Base-by-base conservation (phyloP, 1,140 invertebrate species). In the Coboldia fuscipes region DNA sequence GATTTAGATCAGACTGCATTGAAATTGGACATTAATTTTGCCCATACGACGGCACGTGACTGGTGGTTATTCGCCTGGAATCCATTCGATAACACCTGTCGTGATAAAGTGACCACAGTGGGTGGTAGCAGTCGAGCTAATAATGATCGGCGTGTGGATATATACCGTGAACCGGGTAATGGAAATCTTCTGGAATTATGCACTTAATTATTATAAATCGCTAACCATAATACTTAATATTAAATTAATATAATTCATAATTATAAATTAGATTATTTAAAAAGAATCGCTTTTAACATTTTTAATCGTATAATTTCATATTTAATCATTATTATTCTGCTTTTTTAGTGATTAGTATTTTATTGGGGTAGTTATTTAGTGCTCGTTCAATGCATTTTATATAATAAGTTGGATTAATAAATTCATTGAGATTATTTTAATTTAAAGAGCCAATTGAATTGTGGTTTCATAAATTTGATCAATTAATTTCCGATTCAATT, bases 41-140 rank as follows among this genome's bases (percentile, higher is more conserved):
- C 50, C 5, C 52, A 61, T 24, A 50, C 45, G 4, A 47, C 46
- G 31, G 66, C 73, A 34, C 47, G 61, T 0, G 58, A 65, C 44
- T 66, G 63, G 31, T 61, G 63, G 47, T 45, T 75, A 18, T 74
- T 68, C 39, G 61, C 66, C 3, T 75, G 70, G 70, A 70, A 72
- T 46, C 52, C 52, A 3, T 55, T 54, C 31, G 52, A 55, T 42
- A 54, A 46, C 43, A 54, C 52, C 3, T 55, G 52, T 26, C 48
- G 52, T 9, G 52, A 55, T 28, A 55, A 55, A 40, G 50, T 55
- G 28, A 53, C 51, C 30, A 54, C 52, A 3, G 51, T 55, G 15
- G 52, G 52, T 3, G 51, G 52, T 10, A 30, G 12, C 17, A 49
- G 43, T n/a, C 40, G 50, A 17, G 48, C 50, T 1, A 55, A 54